Evolutionary conservation across 2,797 vertebrate species (phyloP), one percentile per base, ranked within the genome.

Genomic region (Enteromius fasciolatus): DNA sequence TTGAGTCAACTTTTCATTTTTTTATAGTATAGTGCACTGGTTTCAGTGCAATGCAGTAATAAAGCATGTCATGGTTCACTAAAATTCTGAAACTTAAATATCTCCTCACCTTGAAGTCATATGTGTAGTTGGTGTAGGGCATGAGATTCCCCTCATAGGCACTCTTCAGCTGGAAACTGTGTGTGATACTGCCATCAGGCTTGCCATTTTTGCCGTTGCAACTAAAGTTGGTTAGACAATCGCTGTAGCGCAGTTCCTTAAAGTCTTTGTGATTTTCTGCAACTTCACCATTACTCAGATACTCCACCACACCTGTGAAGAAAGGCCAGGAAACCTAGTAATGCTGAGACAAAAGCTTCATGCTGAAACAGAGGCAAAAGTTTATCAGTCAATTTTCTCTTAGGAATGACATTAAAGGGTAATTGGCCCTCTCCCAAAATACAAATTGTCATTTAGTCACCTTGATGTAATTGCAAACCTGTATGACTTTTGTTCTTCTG

Each of bases 101-200:
- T 66, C 36, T 54, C 46, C 78, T 86, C 33, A 90, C 82, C 95
- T 98, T 99, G 91, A 99, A 99, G 95, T 99, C 97, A 86, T 98
- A 98, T 11, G 98, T 99, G 94, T 99, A 99, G 96, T 99, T 99
- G 92, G 98, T 99, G 91, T 98, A 99, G 97, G 98, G 98, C 97
- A 99, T 99, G 92, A 97, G 89, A 92, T 94, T 96, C 94, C 94
- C 97, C 92, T 99, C 96, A 36, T 99, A 99, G 88, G 97, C 96
- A 92, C 97, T 99, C 96, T 96, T 97, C 87, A 99, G 95, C 89
- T 97, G 97, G 93, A 99, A 99, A 94, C 95, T 96, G 88, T 99
- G 98, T 0, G 97, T 98, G 90, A 99, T 96, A 92, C 97, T 96
- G 70, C 97, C 97, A 80, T 98, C 96, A 0, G 96, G 94, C 89